phyloP scores from a whole-genome alignment of 2,888 invertebrate species.

The Apoda limacodes region DNA sequence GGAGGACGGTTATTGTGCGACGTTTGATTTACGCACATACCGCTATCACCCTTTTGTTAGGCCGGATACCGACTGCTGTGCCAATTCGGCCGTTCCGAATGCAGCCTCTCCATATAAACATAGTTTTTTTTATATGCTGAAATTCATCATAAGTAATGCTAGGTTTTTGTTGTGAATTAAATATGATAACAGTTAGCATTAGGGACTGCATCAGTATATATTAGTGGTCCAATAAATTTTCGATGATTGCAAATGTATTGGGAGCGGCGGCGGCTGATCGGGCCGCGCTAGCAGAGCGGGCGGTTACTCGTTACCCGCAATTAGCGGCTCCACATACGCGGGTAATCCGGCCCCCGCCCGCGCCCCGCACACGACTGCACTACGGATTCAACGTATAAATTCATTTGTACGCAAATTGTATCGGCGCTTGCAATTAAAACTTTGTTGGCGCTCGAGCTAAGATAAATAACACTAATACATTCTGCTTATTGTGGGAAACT shows the following conservation, averaged over 20 bases:
- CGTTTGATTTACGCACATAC: slow-evolving; percentile 68
- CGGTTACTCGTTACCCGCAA: slow-evolving; percentile 55
- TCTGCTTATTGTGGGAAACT: slow-evolving; percentile 66
- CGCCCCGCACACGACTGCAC: slow-evolving; percentile 48
- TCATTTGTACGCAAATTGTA: slow-evolving; percentile 70
- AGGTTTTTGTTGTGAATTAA: no score
- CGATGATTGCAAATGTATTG: no score
- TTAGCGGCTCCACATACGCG: slow-evolving; percentile 61
- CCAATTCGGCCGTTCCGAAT: slow-evolving; percentile 50
- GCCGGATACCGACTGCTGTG: slow-evolving; percentile 60
- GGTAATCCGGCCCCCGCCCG: slow-evolving; percentile 43
- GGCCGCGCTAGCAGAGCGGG: slow-evolving; percentile 16
- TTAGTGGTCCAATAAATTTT: no score
- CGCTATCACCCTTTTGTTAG: slow-evolving; percentile 68
- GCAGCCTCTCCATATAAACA: slow-evolving; percentile 27
- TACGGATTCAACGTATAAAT: slow-evolving; percentile 66
- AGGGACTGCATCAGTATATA: no score
- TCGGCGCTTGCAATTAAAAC: slow-evolving; percentile 70
- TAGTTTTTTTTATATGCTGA: no score
- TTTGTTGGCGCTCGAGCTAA: slow-evolving; percentile 65
- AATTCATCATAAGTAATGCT: no score
- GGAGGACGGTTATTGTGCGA: slow-evolving; percentile 65
- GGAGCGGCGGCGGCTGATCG: slow-evolving; percentile 10
- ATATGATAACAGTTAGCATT: no score
- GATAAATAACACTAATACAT: slow-evolving; percentile 70